phyloP scores from a whole-genome alignment of 2,113 vertebrate genomes.

The Microtus pennsylvanicus region DNA sequence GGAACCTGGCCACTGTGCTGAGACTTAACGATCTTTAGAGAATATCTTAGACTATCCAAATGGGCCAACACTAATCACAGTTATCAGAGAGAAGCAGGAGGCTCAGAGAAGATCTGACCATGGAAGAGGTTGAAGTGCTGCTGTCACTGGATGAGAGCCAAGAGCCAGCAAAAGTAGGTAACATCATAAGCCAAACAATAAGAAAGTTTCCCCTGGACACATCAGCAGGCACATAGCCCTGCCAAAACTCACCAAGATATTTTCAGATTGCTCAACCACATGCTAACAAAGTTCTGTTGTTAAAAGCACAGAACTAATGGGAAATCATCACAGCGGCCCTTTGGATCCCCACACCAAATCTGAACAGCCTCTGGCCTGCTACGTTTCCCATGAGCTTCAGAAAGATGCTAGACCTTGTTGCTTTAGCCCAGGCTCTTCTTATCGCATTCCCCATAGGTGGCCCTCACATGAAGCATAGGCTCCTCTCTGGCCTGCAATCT shows the following conservation, averaged over 20 bases:
- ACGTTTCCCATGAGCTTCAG: not conserved
- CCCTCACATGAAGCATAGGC: not conserved
- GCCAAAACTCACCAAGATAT: not conserved
- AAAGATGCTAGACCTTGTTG: not conserved
- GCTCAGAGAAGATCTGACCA: not conserved
- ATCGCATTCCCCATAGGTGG: not conserved
- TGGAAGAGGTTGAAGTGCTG: not conserved
- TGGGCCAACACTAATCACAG: not conserved
- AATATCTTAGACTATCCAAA: not conserved
- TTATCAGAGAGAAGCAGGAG: not conserved
- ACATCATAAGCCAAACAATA: not conserved
- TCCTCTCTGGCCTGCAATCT: not conserved
- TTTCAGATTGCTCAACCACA: not conserved
- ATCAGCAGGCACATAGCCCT: not conserved
- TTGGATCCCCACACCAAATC: not conserved
- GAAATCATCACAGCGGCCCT: not conserved
- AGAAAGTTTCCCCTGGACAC: not conserved
- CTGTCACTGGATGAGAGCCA: not conserved
- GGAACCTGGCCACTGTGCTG: not conserved
- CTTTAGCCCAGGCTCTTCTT: not conserved
- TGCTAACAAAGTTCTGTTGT: not conserved
- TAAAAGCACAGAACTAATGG: not conserved
- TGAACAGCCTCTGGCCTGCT: accelerated
- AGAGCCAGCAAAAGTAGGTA: not conserved
- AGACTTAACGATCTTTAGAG: not conserved